phyloP scores from a whole-genome alignment of 2,888 invertebrate species.

The Agonopterix alstromeriana region DNA sequence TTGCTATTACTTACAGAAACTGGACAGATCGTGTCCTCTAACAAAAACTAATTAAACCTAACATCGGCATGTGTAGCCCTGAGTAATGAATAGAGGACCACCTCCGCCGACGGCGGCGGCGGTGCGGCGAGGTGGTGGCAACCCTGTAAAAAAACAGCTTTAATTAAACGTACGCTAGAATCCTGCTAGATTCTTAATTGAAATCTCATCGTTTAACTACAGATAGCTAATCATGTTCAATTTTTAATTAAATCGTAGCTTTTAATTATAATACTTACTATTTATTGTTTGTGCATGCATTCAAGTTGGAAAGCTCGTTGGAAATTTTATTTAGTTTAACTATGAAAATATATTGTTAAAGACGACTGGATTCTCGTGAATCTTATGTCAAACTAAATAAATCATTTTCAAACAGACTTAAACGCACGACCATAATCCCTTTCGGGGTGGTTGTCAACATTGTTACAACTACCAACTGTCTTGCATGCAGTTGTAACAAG shows the following conservation, averaged over 20 bases:
- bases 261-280: background rate
- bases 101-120: conserved; percentile 21
- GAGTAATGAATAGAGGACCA: conserved; percentile 54
- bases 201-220: conserved; percentile 26
- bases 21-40: conserved; percentile 35
- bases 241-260: background rate
- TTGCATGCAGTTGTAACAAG: too few species aligned
- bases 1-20: conserved; percentile 16
- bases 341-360: too few species aligned
- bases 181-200: conserved; percentile 38
- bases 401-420: too few species aligned
- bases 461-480: too few species aligned
- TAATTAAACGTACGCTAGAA: conserved; percentile 51
- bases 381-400: too few species aligned
- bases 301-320: too few species aligned
- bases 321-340: too few species aligned
- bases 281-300: background rate
- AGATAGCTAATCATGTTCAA: background rate
- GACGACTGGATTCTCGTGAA: too few species aligned
- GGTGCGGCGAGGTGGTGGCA: background rate
- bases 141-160: conserved; percentile 44
- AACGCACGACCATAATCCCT: too few species aligned
- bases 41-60: conserved; percentile 67
- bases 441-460: too few species aligned
- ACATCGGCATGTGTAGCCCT: conserved; percentile 55